These are phyloP conservation scores for Prosopocoilus inquinatus DNA, from an alignment of 2,888 invertebrate species.

Conservation along the genomic window DNA sequence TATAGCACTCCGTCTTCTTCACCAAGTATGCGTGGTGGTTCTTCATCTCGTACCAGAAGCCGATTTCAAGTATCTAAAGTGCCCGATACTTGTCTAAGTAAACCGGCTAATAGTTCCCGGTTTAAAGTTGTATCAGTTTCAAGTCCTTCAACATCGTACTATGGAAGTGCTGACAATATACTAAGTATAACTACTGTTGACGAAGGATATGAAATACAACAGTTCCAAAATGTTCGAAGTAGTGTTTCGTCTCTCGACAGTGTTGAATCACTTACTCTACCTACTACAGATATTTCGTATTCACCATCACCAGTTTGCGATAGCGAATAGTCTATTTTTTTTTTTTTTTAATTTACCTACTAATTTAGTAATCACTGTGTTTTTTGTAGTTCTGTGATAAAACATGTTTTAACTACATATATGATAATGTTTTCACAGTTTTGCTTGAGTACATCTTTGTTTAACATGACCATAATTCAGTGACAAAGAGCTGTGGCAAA, in stretches of 20 bases:
- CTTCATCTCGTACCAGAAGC: constrained; percentile 14
- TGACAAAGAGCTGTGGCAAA: background rate
- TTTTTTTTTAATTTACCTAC: background rate
- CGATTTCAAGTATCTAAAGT: constrained; percentile 28
- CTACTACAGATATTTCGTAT: constrained; percentile 3
- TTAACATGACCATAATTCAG: background rate
- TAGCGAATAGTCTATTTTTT: constrained; percentile 13
- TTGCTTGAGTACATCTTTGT: background rate
- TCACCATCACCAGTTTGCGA: constrained; percentile 8
- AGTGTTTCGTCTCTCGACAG: constrained; percentile 29
- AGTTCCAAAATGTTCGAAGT: constrained; percentile 26
- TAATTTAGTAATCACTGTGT: constrained; percentile 2
- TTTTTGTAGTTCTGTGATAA: constrained; percentile 14
- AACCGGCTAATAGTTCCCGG: constrained; percentile 12
- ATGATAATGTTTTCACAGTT: background rate
- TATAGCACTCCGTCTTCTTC: constrained; percentile 29
- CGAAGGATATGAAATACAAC: constrained; percentile 7
- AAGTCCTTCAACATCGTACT: background rate
- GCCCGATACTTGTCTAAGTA: constrained; percentile 17
- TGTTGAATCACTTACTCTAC: constrained; percentile 23
- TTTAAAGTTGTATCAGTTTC: constrained; percentile 22
- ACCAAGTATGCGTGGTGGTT: constrained; percentile 29
- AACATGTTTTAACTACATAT: background rate
- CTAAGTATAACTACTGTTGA: constrained; percentile 8
- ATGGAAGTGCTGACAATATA: background rate